A percentile compares a stretch with the other conserved stretches of the same genome.
phyloP scores from a whole-genome alignment of 2,888 invertebrate species.

The Rhogogaster chlorosoma region DNA sequence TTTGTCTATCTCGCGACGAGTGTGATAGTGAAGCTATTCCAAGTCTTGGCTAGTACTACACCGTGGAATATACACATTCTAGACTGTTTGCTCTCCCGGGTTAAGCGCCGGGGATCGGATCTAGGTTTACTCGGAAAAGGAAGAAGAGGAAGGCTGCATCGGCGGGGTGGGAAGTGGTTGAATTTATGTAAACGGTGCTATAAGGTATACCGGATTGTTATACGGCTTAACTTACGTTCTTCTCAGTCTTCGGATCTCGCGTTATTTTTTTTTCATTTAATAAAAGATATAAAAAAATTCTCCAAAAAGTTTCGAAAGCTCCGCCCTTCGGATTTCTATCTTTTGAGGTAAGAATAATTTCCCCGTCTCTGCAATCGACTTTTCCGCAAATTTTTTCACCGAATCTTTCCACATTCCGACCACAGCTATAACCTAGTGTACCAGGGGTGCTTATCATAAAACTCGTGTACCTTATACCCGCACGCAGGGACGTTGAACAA shows the following conservation, averaged over 20 bases:
- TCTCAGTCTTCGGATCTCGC: not conserved
- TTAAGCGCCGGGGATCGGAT: slow-evolving; percentile 32
- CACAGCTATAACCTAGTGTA: not conserved
- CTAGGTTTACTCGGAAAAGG: slow-evolving; percentile 19
- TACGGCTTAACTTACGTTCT: slow-evolving; percentile 20
- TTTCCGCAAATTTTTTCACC: not conserved
- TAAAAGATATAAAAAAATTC: not conserved
- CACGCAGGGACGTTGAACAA: not conserved
- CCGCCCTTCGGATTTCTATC: not conserved
- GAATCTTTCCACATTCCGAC: not conserved
- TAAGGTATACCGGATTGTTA: slow-evolving; percentile 23
- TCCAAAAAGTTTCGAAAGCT: not conserved
- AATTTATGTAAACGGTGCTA: slow-evolving; percentile 42
- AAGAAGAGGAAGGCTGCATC: not conserved
- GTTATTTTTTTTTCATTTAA: not conserved
- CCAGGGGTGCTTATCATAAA: not conserved
- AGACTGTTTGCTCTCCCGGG: slow-evolving; percentile 19
- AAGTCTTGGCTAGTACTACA: not conserved
- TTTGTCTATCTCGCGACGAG: not conserved
- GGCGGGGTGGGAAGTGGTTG: slow-evolving; percentile 14
- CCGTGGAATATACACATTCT: not conserved
- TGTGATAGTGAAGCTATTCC: not conserved
- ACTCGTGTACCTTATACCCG: not conserved
- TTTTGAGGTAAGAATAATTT: not conserved
- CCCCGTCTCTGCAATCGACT: not conserved